Percentiles rank a stretch among this genome's conserved stretches.
Conservation (phyloP, 2,888 invertebrate species). For the Philonicus albiceps region DNA sequence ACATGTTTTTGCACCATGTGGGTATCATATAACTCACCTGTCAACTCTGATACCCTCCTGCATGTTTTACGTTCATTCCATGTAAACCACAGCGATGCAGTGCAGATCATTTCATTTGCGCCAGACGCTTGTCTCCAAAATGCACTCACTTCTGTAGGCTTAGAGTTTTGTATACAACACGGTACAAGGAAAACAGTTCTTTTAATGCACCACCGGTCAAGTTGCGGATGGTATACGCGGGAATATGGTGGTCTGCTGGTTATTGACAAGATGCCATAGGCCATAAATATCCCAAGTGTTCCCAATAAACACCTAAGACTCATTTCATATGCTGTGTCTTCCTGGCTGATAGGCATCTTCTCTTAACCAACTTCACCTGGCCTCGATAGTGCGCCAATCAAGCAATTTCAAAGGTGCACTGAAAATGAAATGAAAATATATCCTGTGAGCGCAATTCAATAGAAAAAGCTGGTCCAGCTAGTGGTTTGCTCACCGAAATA, state of each 20-base stretch:
- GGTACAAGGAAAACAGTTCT: slow-evolving; percentile 1
- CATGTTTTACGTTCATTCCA: slow-evolving; percentile 44
- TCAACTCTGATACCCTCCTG: slow-evolving; percentile 49
- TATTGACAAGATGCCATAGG: slow-evolving; percentile 45
- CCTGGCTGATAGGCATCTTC: background rate
- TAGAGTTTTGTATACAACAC: slow-evolving; percentile 16
- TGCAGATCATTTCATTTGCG: slow-evolving; percentile 33
- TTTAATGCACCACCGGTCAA: slow-evolving; percentile 4
- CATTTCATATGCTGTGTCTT: slow-evolving; percentile 13
- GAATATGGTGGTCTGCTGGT: slow-evolving; percentile 46
- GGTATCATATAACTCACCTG: slow-evolving; percentile 50
- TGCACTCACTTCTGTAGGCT: slow-evolving; percentile 29
- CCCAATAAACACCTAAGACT: background rate
- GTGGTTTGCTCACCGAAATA: background rate
- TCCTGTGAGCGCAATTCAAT: background rate
- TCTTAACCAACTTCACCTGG: background rate
- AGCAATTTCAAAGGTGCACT: background rate
- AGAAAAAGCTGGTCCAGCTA: background rate
- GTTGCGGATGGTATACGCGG: background rate
- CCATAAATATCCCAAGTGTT: slow-evolving; percentile 29
- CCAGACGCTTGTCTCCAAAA: slow-evolving; percentile 32
- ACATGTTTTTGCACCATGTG: slow-evolving; percentile 50
- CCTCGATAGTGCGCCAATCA: background rate
- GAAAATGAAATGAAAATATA: background rate
- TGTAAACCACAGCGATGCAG: slow-evolving; percentile 22